These are phyloP conservation scores for Parascotia fuliginaria DNA, from an alignment of 2,888 invertebrate genomes.

Conservation along the genomic window DNA sequence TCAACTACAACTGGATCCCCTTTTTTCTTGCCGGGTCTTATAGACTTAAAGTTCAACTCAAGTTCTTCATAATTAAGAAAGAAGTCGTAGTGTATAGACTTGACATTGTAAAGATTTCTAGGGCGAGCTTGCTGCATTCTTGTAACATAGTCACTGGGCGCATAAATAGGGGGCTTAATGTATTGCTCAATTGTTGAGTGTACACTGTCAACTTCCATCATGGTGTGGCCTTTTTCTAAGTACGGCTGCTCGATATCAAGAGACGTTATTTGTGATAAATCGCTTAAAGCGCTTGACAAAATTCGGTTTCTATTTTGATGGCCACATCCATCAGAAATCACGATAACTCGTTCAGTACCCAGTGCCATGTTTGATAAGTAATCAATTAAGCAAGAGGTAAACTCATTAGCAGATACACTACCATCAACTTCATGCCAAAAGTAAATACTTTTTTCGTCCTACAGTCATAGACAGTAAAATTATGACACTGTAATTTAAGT, in stretches of 20 bases:
- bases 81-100: constrained; percentile 19
- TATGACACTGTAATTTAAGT: constrained; percentile 24
- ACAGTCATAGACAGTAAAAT: constrained; percentile 23
- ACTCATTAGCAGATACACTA: constrained; percentile 22
- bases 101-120: constrained; percentile 18
- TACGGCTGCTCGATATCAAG: constrained; percentile 14
- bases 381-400: constrained; percentile 12
- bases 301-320: constrained; percentile 25
- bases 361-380: not conserved
- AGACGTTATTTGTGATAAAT: constrained; percentile 11
- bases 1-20: constrained; percentile 28
- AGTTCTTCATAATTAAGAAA: constrained; percentile 23
- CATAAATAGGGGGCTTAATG: constrained; percentile 8
- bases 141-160: no score
- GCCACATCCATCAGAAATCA: constrained; percentile 22
- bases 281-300: constrained; percentile 18
- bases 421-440: constrained; percentile 32
- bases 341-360: constrained; percentile 6
- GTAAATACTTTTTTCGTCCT: constrained; percentile 20
- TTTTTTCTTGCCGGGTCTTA: no score
- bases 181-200: no score
- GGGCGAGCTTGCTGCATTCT: no score
- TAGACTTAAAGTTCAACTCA: constrained; percentile 20
- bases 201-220: no score
- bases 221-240: no score